Evolutionary conservation across 2,113 vertebrate genomes (phyloP).

Genomic region (Syngnathus typhle): DNA sequence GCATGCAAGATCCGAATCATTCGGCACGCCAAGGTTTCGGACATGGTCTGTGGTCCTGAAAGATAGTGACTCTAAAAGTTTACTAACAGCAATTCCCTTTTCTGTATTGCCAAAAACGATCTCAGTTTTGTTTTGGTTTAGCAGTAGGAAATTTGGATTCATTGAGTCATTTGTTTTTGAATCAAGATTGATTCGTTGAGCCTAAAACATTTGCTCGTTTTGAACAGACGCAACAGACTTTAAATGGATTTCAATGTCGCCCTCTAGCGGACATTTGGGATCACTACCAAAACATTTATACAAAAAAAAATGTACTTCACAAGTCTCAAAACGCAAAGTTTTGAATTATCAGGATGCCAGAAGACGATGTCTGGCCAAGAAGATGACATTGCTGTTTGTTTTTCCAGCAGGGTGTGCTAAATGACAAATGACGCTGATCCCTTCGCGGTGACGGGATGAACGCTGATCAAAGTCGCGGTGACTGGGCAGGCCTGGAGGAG

Average conservation of each 20-base stretch:
- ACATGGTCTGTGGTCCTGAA: too few relatives aligned
- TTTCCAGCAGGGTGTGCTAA: constrained; percentile 45
- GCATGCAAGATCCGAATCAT: too few relatives aligned
- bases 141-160: too few relatives aligned
- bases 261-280: constrained; percentile 45
- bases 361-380: constrained; percentile 49
- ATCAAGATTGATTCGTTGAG: too few relatives aligned
- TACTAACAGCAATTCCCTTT: too few relatives aligned
- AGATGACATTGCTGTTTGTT: constrained; percentile 15
- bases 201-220: too few relatives aligned
- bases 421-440: constrained; percentile 65
- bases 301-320: neutral
- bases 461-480: constrained; percentile 51
- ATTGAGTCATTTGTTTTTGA: too few relatives aligned
- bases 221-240: neutral
- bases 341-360: constrained; percentile 23
- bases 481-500: constrained; percentile 45
- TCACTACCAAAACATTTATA: constrained; percentile 13
- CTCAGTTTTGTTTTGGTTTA: too few relatives aligned
- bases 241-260: constrained; percentile 31
- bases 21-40: too few relatives aligned
- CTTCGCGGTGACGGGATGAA: constrained; percentile 45
- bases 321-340: constrained; percentile 14
- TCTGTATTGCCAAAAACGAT: too few relatives aligned
- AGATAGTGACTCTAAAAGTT: too few relatives aligned